phyloP scores from a whole-genome alignment of 2,888 invertebrate genomes.

The Neelides folsomi region DNA sequence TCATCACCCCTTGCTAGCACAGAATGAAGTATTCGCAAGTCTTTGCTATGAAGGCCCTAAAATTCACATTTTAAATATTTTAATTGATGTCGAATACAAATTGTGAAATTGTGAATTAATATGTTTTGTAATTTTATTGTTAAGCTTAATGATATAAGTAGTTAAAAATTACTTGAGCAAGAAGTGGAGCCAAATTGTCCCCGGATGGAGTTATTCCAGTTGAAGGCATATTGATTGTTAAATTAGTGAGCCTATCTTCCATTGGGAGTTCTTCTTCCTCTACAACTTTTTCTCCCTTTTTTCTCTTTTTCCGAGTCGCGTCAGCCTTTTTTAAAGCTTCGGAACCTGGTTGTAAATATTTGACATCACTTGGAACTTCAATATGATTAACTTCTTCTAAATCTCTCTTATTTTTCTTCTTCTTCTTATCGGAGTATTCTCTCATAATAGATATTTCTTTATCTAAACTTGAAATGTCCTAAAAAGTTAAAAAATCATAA shows the following conservation, averaged over 20 bases:
- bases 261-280: constrained; percentile 51
- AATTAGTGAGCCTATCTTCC: constrained; percentile 67
- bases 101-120: no score
- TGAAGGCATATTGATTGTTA: constrained; percentile 51
- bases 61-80: constrained; percentile 35
- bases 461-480: constrained; percentile 30
- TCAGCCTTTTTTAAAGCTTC: constrained; percentile 18
- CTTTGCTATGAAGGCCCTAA: constrained; percentile 67
- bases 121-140: background rate
- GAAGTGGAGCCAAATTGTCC: constrained; percentile 63
- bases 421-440: constrained; percentile 36
- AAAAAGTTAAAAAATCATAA: constrained; percentile 5
- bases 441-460: constrained; percentile 43
- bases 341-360: constrained; percentile 42
- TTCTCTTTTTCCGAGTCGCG: constrained; percentile 23
- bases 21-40: constrained; percentile 55
- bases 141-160: background rate
- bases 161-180: constrained; percentile 53
- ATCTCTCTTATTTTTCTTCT: constrained; percentile 6
- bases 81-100: background rate
- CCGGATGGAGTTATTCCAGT: constrained; percentile 44
- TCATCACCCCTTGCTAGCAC: constrained; percentile 57
- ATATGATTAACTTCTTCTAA: background rate
- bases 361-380: constrained; percentile 40
- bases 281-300: constrained; percentile 38